A percentile compares a stretch with the other conserved stretches of the same genome.
phyloP scores from a whole-genome alignment of 2,888 invertebrate genomes.

The Emesis furor region DNA sequence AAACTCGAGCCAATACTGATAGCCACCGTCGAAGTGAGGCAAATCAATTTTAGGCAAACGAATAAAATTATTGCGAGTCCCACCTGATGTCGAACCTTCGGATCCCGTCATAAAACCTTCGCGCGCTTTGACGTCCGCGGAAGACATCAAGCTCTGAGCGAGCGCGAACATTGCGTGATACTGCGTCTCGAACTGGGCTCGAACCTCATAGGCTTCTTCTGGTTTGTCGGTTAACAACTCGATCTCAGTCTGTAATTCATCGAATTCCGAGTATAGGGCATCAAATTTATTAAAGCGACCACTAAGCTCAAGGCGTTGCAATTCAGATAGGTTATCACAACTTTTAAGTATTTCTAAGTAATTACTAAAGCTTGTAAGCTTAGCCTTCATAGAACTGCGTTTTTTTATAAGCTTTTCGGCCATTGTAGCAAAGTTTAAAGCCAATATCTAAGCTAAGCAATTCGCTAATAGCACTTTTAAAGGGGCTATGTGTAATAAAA shows the following conservation, averaged over 20 bases:
- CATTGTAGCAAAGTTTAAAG: not conserved
- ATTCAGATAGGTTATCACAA: not conserved
- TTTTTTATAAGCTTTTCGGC: not conserved
- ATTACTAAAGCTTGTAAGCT: not conserved
- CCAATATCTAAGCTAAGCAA: too few species aligned
- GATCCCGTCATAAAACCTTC: conserved; percentile 9
- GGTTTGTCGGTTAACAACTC: conserved; percentile 4
- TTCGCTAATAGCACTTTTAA: too few species aligned
- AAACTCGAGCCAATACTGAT: not conserved
- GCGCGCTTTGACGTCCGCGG: not conserved
- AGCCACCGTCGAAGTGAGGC: not conserved
- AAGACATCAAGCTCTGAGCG: not conserved
- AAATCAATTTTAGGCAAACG: not conserved
- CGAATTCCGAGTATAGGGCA: conserved; percentile 10
- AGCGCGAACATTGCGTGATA: not conserved
- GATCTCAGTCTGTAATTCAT: conserved; percentile 23
- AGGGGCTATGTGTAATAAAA: too few species aligned
- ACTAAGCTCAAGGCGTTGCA: conserved; percentile 3
- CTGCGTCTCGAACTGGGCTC: not conserved
- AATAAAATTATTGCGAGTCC: not conserved
- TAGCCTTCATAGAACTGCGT: conserved; percentile 8
- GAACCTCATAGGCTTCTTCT: conserved; percentile 3
- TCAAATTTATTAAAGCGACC: conserved; percentile 24
- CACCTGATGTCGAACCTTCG: not conserved
- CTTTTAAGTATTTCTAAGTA: too few species aligned